These are phyloP conservation scores for Passer montanus DNA, from an alignment of 2,113 vertebrate genomes.

Conservation along the genomic window DNA sequence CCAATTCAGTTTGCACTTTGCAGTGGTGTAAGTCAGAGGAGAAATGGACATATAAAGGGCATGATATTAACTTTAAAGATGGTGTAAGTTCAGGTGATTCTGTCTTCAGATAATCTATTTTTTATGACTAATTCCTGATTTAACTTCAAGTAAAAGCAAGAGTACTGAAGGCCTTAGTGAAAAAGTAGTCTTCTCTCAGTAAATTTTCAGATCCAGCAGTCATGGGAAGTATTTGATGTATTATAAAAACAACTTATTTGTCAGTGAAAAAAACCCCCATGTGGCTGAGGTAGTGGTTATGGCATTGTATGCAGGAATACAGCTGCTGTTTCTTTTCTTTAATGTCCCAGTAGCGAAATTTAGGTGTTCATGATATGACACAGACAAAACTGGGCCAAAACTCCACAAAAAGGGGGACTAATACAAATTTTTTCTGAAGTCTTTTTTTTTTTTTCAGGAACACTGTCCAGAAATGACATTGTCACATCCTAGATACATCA, in stretches of 20 bases:
- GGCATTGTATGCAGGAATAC: background rate
- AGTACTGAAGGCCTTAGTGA: background rate
- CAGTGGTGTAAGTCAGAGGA: background rate
- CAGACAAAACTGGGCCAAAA: background rate
- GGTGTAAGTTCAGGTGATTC: background rate
- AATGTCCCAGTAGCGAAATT: background rate
- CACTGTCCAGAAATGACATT: background rate
- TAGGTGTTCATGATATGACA: background rate
- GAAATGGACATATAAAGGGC: background rate
- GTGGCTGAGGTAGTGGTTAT: background rate
- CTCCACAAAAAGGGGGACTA: background rate
- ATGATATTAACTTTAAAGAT: background rate
- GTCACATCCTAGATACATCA: background rate
- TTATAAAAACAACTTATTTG: background rate
- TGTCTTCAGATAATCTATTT: background rate
- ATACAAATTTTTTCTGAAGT: background rate
- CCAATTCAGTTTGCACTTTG: background rate
- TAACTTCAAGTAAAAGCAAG: background rate
- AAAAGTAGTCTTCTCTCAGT: background rate
- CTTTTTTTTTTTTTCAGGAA: background rate
- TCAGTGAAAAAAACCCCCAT: background rate
- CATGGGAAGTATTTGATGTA: background rate
- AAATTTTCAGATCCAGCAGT: background rate
- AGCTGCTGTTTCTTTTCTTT: background rate
- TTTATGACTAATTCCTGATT: background rate